Evolutionary conservation across 2,888 invertebrate genomes (phyloP).

Genomic region (Melanargia galathea): DNA sequence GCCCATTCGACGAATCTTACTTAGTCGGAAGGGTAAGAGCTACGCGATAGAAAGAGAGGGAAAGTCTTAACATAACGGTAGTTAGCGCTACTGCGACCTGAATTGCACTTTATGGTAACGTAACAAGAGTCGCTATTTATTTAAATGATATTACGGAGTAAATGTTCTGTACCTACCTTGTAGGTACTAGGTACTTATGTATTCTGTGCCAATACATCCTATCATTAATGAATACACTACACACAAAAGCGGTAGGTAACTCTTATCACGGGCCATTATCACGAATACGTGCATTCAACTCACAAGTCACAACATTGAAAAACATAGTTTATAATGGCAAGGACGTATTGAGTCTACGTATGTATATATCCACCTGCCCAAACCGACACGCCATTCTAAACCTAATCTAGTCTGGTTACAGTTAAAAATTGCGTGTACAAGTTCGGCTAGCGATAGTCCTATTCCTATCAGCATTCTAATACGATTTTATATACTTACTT

Average conservation of each 20-base stretch:
- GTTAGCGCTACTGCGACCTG: too few species aligned
- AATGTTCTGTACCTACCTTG: neutral
- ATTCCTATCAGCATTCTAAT: slow-evolving; percentile 33
- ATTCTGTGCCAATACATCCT: neutral
- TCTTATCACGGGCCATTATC: slow-evolving; percentile 55
- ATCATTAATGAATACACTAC: neutral
- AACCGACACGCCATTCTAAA: slow-evolving; percentile 25
- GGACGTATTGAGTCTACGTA: slow-evolving; percentile 43
- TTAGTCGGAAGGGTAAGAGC: too few species aligned
- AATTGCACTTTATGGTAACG: too few species aligned
- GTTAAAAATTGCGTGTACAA: slow-evolving; percentile 21
- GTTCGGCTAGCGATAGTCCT: slow-evolving; percentile 14
- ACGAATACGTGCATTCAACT: slow-evolving; percentile 68
- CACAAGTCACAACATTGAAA: slow-evolving; percentile 62
- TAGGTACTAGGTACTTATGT: neutral
- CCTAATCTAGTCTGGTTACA: neutral
- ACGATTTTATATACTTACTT: too few species aligned
- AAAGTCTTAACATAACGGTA: too few species aligned
- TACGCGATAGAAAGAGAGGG: too few species aligned
- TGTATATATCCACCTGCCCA: slow-evolving; percentile 29
- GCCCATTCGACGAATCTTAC: too few species aligned
- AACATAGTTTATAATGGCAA: slow-evolving; percentile 52
- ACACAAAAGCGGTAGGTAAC: neutral
- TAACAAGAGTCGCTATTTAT: too few species aligned
- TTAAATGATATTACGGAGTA: too few species aligned